Evolutionary conservation across 1,140 invertebrate species (phyloP).

Genomic region (Pogonomyrmex barbatus): DNA sequence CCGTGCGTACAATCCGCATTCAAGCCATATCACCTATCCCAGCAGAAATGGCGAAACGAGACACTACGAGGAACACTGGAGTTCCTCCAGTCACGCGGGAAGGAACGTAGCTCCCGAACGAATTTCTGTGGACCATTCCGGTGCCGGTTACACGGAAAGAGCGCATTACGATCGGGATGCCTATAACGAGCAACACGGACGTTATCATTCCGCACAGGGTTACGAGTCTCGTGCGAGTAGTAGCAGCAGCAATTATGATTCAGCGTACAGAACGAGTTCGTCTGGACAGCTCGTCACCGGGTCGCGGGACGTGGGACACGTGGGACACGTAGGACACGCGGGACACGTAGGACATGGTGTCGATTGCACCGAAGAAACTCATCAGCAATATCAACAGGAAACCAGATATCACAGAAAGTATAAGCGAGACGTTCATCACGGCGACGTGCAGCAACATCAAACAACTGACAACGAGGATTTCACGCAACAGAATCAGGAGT

Average conservation of each 20-base stretch:
- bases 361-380: conserved; percentile 65
- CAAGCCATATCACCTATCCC: background rate
- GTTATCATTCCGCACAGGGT: conserved; percentile 29
- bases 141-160: background rate
- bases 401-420: conserved; percentile 62
- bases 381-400: conserved; percentile 44
- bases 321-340: background rate
- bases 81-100: conserved; percentile 62
- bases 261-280: conserved; percentile 4
- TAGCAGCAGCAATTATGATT: conserved; percentile 23
- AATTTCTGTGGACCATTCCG: background rate
- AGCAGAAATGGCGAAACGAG: conserved; percentile 11
- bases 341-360: conserved; percentile 25
- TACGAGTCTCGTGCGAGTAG: conserved; percentile 4
- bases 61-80: conserved; percentile 72
- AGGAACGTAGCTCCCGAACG: conserved; percentile 56
- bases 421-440: conserved; percentile 53
- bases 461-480: conserved; percentile 1
- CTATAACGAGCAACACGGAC: conserved; percentile 22
- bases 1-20: background rate
- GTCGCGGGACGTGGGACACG: conserved; percentile 41
- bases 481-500: conserved; percentile 33
- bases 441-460: conserved; percentile 42
- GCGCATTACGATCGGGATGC: conserved; percentile 45
- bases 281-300: conserved; percentile 54